These are phyloP conservation scores for Ophion ellenae DNA, from an alignment of 2,888 invertebrate genomes.

Conservation along the genomic window DNA sequence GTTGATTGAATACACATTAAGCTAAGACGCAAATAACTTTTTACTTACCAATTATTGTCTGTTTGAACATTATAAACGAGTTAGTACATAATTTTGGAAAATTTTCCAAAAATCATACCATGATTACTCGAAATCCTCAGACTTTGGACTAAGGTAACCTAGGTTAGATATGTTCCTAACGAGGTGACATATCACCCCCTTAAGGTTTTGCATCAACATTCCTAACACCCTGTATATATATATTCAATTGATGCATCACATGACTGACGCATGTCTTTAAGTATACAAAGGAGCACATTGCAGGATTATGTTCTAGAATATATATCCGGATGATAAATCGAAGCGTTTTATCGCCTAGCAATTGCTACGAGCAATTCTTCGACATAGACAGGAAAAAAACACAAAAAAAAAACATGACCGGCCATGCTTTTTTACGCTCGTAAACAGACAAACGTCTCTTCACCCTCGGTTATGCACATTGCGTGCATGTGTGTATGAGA, in stretches of 20 bases:
- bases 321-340: constrained; percentile 14
- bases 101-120: too few species aligned
- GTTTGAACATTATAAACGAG: too few species aligned
- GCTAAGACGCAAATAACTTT: too few species aligned
- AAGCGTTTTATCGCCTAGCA: constrained; percentile 1
- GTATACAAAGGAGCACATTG: background rate
- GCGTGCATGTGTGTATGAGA: constrained; percentile 8
- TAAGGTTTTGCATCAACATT: too few species aligned
- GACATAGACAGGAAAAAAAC: constrained; percentile 27
- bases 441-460: constrained; percentile 47
- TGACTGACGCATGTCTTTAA: background rate
- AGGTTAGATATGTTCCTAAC: too few species aligned
- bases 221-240: too few species aligned
- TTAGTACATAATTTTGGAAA: too few species aligned
- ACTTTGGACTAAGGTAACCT: too few species aligned
- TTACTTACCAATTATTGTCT: too few species aligned
- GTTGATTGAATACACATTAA: too few species aligned
- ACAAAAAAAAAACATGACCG: constrained; percentile 2
- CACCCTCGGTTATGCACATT: constrained; percentile 35
- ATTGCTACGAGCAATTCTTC: constrained; percentile 49
- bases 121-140: too few species aligned
- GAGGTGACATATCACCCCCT: too few species aligned
- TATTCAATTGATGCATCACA: background rate
- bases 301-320: background rate
- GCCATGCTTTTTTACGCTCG: constrained; percentile 17